Base-by-base conservation (phyloP, 2,113 vertebrate genomes). In the Donacobius atricapilla region DNA sequence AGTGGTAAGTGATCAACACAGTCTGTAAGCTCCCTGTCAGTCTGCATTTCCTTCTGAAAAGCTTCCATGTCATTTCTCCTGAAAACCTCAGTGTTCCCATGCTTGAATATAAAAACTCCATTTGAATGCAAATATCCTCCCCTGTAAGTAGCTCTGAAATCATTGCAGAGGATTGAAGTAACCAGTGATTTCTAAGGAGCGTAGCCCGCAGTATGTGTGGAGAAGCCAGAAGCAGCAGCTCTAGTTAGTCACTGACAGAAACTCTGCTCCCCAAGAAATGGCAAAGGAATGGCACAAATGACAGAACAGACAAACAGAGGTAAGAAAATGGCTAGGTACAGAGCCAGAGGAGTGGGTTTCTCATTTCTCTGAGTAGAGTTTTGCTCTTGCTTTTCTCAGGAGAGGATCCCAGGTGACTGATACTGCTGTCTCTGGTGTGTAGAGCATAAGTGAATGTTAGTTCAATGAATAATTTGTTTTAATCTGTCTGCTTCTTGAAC, bases 91-190 rank as follows among this genome's bases (percentile, higher is more conserved):
- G 30, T 61, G 50, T 78, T 83, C 63, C 39, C 54, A 58, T 1
- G 8, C 54, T 85, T 85, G n/a, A 76, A 48, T 72, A 47, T 69
- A 80, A 94, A 90, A 85, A 39, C 53, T 77, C 86, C 7, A 80
- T 93, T 89, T 93, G 68, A 93, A 88, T 94, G 58, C 63, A 70
- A 90, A 85, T 93, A 54, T 54, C 57, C 28, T 76, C 8, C 47
- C 51, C 15, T 86, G 22, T 68, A 68, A 83, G 54, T 85, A 91
- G 50, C n/a, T 60, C 75, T 83, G 63, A 94, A 90, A 91, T 54
- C 17, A 17, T 6, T 81, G 35, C 75, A 54, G 50, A 45, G 35
- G 33, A 64, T 35, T 35, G 57, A 91, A 87, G 28, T 39, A 72
- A 33, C 13, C 27, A 33, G 58, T 65, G 84, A 72, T 85, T 83